phyloP scores from a whole-genome alignment of 1,140 invertebrate species.

The Drosophila chauvacae region DNA sequence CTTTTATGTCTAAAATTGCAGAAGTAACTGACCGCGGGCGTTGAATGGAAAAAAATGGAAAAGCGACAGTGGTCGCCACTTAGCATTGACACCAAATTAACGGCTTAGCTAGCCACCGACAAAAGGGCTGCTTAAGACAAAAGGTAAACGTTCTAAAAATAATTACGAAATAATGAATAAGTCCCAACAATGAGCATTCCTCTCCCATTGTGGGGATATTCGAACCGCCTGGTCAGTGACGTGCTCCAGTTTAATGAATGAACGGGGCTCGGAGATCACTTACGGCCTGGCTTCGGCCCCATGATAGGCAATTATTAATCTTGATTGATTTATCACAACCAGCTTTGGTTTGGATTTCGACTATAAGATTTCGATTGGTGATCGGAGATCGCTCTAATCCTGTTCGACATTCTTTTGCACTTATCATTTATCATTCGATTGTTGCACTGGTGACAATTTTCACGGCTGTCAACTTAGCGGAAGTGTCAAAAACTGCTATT shows the following conservation, averaged over 20 bases:
- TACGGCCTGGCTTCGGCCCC: conserved; percentile 2
- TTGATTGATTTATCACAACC: conserved; percentile 78
- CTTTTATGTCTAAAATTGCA: conserved; percentile 84
- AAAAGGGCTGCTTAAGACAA: conserved; percentile 65
- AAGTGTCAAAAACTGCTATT: conserved; percentile 63
- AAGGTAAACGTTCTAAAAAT: conserved; percentile 69
- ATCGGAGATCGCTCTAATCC: conserved; percentile 50
- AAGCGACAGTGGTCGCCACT: conserved; percentile 54
- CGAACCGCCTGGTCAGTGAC: conserved; percentile 71
- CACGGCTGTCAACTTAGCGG: conserved; percentile 84
- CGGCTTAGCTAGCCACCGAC: conserved; percentile 22
- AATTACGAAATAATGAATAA: conserved; percentile 28
- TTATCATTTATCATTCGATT: conserved; percentile 79
- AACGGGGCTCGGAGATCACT: conserved; percentile 32
- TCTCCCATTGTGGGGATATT: conserved; percentile 74
- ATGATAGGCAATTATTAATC: conserved; percentile 75
- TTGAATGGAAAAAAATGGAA: conserved; percentile 51
- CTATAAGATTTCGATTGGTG: conserved; percentile 26
- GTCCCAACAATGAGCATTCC: conserved; percentile 61
- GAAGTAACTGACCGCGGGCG: conserved; percentile 76
- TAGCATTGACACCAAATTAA: conserved; percentile 82
- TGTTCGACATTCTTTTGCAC: conserved; percentile 80
- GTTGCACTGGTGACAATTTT: conserved; percentile 78
- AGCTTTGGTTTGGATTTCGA: conserved; percentile 1
- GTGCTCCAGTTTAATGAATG: conserved; percentile 71